phyloP scores from a whole-genome alignment of 2,113 vertebrate species.

The Lamprologus tigripictilis region DNA sequence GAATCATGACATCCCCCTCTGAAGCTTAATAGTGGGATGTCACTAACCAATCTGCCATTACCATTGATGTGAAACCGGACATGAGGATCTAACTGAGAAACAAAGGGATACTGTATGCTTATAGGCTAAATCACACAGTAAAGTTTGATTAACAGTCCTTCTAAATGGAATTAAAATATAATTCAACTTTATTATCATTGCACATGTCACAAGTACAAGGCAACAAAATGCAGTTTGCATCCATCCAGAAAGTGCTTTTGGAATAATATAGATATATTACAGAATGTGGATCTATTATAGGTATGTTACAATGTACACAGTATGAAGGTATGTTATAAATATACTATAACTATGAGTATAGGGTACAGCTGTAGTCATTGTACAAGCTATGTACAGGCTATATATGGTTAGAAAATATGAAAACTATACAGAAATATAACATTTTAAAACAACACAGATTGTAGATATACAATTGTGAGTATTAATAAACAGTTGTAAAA shows the following conservation, averaged over 20 bases:
- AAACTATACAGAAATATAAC: fast-evolving
- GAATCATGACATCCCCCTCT: not conserved
- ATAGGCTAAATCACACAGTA: not conserved
- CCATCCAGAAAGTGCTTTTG: not conserved
- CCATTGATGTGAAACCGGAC: not conserved
- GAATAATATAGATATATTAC: not conserved
- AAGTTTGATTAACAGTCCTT: not conserved
- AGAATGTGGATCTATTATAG: not conserved
- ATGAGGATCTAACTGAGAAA: not conserved
- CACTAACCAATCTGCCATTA: not conserved
- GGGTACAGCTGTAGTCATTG: not conserved
- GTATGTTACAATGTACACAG: not conserved
- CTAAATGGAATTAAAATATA: not conserved
- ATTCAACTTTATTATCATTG: not conserved
- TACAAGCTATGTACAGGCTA: not conserved
- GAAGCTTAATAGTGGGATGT: no score
- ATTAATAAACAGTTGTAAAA: not conserved
- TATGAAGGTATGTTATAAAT: not conserved
- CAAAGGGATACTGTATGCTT: not conserved
- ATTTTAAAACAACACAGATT: not conserved
- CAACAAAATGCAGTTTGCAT: not conserved
- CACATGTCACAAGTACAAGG: not conserved
- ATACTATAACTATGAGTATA: not conserved
- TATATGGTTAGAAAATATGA: not conserved
- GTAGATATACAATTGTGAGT: fast-evolving